Base-by-base conservation (phyloP, 2,888 invertebrate species). In the Mystacides longicornis region DNA sequence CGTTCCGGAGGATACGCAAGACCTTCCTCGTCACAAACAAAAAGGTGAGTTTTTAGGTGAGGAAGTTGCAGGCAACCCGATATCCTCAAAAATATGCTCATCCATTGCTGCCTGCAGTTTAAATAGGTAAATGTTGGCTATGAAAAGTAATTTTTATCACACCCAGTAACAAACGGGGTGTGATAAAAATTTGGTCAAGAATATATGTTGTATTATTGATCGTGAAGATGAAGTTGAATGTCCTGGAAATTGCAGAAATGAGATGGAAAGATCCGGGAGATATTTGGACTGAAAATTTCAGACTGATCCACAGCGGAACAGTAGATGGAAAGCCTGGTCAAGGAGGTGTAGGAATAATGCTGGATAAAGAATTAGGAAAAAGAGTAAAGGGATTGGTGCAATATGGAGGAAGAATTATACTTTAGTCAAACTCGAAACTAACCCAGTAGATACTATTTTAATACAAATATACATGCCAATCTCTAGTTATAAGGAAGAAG, bases 381-480 rank as follows among this genome's bases (percentile, higher is more conserved):
- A 4, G 47, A 5, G 47, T 47, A 5, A 47, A 47, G 21, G 47
- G 22, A 47, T 47, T 20, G 19, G 20, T 47, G 47, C 47, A 47
- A 22, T 47, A 22, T 47, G 21, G n/a, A 9, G 21, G 47, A 20
- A 47, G 47, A 20, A 20, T 47, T 22, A 11, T 47, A 20, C 47
- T 47, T n/a, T n/a, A 47, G 47, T 47, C 47, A 47, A 47, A 43
- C 5, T 43, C 11, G 16, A 43, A 43, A 43, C 43, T 5, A 43
- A 43, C 11, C 43, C 7, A 16, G 47, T 47, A 20, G 47, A 47
- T 16, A 47, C 47, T 9, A 22, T 47, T 20, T 16, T 47, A n/a
- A 47, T 47, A 19, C 47, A 47, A 47, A n/a, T 47, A 20, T 47
- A 47, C 21, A 47, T 47, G 22, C 47, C 47, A 11, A 47, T 22